Evolutionary conservation across 2,113 vertebrate genomes (phyloP).

Genomic region (Zosterops lateralis): DNA sequence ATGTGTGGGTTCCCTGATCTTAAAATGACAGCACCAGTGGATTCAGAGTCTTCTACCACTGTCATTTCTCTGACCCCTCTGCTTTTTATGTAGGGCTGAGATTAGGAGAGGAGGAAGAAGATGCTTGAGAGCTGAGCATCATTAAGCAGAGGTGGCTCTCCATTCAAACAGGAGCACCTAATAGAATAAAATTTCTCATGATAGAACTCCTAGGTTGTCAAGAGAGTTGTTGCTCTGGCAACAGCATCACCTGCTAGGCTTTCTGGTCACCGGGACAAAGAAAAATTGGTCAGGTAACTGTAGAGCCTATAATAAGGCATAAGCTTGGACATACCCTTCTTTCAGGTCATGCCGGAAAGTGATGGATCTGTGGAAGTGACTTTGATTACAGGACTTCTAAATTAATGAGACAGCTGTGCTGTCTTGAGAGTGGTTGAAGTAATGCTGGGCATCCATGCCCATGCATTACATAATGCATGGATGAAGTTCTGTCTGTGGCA

Average conservation of each 20-base stretch:
- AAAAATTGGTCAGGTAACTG: not conserved
- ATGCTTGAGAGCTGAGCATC: not conserved
- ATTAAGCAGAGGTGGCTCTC: not conserved
- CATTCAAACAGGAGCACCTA: not conserved
- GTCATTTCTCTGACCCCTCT: fast-evolving
- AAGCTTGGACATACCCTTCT: fast-evolving
- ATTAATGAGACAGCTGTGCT: fast-evolving
- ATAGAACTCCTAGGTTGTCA: not conserved
- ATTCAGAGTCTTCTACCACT: not conserved
- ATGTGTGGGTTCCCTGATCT: not conserved
- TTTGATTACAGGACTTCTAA: not conserved
- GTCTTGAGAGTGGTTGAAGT: not conserved
- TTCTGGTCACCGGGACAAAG: not conserved
- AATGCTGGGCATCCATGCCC: no score
- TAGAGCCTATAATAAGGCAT: fast-evolving
- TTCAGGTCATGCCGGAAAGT: not conserved
- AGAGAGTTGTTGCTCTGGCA: not conserved
- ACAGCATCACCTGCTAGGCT: not conserved
- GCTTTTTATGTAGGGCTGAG: not conserved
- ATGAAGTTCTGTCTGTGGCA: not conserved
- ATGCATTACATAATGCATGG: not conserved
- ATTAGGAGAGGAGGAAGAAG: not conserved
- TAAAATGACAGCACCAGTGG: not conserved
- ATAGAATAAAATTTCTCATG: not conserved
- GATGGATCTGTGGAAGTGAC: not conserved